Base-by-base conservation (phyloP, 2,888 invertebrate genomes). In the Drosophila limbata region DNA sequence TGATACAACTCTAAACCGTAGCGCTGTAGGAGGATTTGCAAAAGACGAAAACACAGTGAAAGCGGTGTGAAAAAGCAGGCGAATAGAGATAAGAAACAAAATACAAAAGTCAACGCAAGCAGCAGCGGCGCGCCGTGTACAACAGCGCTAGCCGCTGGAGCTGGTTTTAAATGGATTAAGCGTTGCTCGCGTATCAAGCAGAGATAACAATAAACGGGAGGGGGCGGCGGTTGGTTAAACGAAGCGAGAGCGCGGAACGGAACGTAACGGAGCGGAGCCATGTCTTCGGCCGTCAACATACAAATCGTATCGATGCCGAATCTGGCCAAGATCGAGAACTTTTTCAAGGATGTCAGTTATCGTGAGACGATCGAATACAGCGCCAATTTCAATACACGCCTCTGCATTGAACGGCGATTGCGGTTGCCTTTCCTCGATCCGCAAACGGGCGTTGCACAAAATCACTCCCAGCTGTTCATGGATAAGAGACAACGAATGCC, bases 371-470 rank as follows among this genome's bases (percentile, higher is more conserved):
- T 98, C 90, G 98, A 98, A 93, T 97, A 96, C 37, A 97, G 98
- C n/a, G 96, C 97, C 52, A 97, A 96, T 90, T 98, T 97, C 92
- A 99, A 99, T 93, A 96, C 97, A 67, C 94, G 98, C 93, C 93
- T 99, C 93, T 97, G 97, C 92, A 95, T 97, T 77, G 98, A 99
- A 93, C 94, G 98, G 79, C 95, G 97, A 87, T 94, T 98, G 93
- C 95, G 98, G 77, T 95, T 98, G 94, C 99, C 99, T 28, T 99
- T 98, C 92, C 94, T 99, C 84, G 99, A 99, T 93, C 97, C 98
- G n/a, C 98, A 98, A 92, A 98, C 98, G 71, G 98, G 97, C 76
- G 97, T 99, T 55, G 98, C 98, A 33, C 99, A 99, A 92, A 98
- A 96, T 91, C 98, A 98, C 93, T 98, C 97, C 88, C 95, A 96